Conservation (phyloP, 2,113 vertebrate genomes). For the Garra rufa region DNA sequence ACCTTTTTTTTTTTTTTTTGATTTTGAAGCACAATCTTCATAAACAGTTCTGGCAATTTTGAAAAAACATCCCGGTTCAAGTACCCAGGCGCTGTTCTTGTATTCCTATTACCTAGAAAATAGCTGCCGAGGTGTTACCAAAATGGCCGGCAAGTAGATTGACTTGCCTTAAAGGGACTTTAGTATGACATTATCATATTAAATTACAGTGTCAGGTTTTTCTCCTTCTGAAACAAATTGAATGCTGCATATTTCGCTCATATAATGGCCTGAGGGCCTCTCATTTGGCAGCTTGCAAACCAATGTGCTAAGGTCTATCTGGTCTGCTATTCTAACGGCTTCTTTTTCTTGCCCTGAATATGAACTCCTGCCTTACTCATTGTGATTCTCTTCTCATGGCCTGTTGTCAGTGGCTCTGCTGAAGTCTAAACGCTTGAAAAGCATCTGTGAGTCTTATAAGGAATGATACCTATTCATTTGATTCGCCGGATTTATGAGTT, state of each 20-base stretch:
- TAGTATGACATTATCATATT: slow-evolving; percentile 22
- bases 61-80: not conserved
- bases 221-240: slow-evolving; percentile 38
- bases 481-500: slow-evolving; percentile 15
- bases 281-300: slow-evolving; percentile 46
- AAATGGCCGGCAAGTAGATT: not conserved
- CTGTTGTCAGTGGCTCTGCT: slow-evolving; percentile 29
- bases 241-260: slow-evolving; percentile 27
- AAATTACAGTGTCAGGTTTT: slow-evolving; percentile 43
- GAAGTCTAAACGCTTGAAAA: slow-evolving; percentile 47
- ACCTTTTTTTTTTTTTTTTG: not conserved
- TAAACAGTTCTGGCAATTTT: not conserved
- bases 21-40: not conserved
- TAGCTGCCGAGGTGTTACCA: not conserved
- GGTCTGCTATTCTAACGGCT: slow-evolving; percentile 34
- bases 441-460: not conserved
- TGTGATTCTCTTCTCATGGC: slow-evolving; percentile 47
- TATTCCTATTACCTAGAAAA: not conserved
- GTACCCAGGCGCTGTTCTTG: not conserved
- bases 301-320: slow-evolving; percentile 27
- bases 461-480: slow-evolving; percentile 36
- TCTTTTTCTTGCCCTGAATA: slow-evolving; percentile 45
- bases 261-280: slow-evolving; percentile 44
- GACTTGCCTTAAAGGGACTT: slow-evolving; percentile 25
- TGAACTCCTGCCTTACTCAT: slow-evolving; percentile 49